These are phyloP conservation scores for Vicugna pacos DNA, from an alignment of 2,113 vertebrate species.

Conservation along the genomic window DNA sequence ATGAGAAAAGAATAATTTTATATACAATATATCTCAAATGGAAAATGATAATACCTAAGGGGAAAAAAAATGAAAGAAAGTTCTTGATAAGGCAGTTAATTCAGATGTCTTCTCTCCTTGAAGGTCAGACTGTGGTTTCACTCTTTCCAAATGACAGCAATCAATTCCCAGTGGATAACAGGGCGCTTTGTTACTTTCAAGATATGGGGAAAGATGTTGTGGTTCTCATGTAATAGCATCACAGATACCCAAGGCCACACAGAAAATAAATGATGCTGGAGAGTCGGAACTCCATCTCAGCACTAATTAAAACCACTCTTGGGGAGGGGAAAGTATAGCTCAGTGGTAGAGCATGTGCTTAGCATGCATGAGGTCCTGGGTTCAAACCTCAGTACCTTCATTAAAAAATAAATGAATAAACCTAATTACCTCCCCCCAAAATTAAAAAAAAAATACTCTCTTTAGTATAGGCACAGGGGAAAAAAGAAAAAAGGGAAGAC, in stretches of 20 bases:
- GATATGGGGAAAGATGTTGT: neutral
- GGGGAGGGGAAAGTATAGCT: no score
- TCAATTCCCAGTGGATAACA: neutral
- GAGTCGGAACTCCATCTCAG: neutral
- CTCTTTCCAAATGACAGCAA: neutral
- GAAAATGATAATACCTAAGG: neutral
- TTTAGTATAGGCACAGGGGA: neutral
- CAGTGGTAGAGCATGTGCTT: no score
- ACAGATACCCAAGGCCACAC: neutral
- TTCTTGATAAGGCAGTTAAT: conserved; percentile 18
- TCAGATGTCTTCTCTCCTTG: neutral
- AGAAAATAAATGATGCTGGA: neutral
- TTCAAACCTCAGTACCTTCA: no score
- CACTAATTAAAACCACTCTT: conserved; percentile 22
- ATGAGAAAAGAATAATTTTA: conserved; percentile 6
- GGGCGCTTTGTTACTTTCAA: neutral
- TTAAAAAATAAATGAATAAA: no score
- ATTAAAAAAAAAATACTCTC: neutral
- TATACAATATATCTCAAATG: conserved; percentile 4
- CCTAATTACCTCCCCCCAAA: no score
- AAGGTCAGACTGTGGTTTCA: neutral
- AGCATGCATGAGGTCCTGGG: no score
- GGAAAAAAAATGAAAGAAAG: neutral
- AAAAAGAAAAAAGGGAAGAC: neutral
- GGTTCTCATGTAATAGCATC: conserved; percentile 8